Percentiles rank a stretch among this genome's conserved stretches.
These are phyloP conservation scores for Parauchenoglanis punctatus DNA, from an alignment of 2,797 vertebrate genomes.

Conservation along the genomic window DNA sequence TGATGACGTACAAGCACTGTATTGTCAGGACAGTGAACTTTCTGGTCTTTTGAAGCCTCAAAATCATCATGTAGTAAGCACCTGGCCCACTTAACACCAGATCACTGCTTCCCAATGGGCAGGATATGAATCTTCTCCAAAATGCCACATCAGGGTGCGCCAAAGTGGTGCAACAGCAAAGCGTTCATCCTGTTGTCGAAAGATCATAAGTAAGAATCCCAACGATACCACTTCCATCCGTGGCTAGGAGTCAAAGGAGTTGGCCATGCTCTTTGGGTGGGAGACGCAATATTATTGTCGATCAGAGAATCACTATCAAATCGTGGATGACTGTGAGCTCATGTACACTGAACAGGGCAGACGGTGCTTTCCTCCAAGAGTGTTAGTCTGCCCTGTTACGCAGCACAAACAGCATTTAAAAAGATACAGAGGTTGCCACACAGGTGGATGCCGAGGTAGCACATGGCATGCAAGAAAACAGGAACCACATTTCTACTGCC, in stretches of 20 bases:
- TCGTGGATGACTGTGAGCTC: background rate
- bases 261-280: background rate
- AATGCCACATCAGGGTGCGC: background rate
- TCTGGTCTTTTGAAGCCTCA: background rate
- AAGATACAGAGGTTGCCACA: background rate
- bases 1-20: background rate
- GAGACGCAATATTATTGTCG: background rate
- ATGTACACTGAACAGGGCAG: background rate
- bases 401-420: background rate
- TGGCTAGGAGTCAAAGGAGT: background rate
- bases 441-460: background rate
- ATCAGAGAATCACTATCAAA: background rate
- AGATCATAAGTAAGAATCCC: background rate
- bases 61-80: background rate
- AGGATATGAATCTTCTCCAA: background rate
- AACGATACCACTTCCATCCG: background rate
- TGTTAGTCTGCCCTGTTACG: background rate
- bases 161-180: background rate
- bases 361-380: background rate
- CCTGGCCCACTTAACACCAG: background rate
- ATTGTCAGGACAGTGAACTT: background rate
- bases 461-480: background rate
- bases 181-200: background rate
- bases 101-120: background rate
- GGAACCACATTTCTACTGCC: background rate